These are phyloP conservation scores for Glaucopsyche alexis DNA, from an alignment of 2,888 invertebrate genomes.

Conservation along the genomic window DNA sequence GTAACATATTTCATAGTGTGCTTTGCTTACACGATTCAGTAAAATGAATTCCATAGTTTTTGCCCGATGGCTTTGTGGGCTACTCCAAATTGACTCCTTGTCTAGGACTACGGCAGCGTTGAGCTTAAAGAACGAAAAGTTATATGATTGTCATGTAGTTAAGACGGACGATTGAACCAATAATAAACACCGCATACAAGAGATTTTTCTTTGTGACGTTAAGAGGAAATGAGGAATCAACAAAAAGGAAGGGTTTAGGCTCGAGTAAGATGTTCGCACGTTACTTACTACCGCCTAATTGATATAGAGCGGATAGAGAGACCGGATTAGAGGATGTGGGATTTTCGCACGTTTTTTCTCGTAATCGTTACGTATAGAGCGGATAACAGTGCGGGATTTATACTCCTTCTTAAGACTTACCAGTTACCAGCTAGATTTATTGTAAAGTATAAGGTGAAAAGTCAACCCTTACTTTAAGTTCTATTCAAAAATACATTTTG, in stretches of 20 bases:
- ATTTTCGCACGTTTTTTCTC: slow-evolving; percentile 33
- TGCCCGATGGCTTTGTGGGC: too few relatives aligned
- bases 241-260: neutral
- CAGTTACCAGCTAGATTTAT: slow-evolving; percentile 7
- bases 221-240: slow-evolving; percentile 14
- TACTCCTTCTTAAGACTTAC: slow-evolving; percentile 13
- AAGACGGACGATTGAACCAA: neutral
- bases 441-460: neutral
- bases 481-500: neutral
- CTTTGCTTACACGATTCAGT: too few relatives aligned
- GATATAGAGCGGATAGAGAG: slow-evolving; percentile 15
- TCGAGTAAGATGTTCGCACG: slow-evolving; percentile 1
- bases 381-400: slow-evolving; percentile 36
- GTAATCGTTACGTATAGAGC: slow-evolving; percentile 40
- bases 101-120: too few relatives aligned
- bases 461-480: neutral
- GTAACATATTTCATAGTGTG: neutral
- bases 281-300: slow-evolving; percentile 12
- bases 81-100: too few relatives aligned
- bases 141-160: neutral
- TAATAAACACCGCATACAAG: neutral
- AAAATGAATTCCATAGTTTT: too few relatives aligned
- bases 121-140: neutral
- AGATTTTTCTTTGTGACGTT: neutral
- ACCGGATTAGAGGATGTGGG: slow-evolving; percentile 21